phyloP scores from a whole-genome alignment of 2,113 vertebrate genomes.

The Perca fluviatilis region DNA sequence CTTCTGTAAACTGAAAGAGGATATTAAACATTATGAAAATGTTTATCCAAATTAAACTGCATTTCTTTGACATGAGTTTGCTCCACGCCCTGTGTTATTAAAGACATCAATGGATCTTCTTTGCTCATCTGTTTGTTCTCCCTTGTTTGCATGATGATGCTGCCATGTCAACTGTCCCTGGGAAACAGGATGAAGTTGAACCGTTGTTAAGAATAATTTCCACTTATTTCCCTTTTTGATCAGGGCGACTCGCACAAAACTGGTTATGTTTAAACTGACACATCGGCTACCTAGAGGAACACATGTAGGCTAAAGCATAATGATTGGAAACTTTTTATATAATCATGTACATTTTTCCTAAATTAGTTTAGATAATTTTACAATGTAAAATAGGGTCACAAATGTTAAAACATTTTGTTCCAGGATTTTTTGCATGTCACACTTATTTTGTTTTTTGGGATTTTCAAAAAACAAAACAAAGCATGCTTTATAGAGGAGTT shows the following conservation, averaged over 20 bases:
- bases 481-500: background rate
- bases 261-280: conserved; percentile 59
- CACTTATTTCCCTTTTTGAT: conserved; percentile 28
- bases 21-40: conserved; percentile 14
- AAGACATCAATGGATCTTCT: background rate
- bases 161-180: conserved; percentile 31
- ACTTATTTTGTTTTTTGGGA: background rate
- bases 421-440: background rate
- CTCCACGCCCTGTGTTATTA: conserved; percentile 1
- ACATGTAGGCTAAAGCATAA: conserved; percentile 52
- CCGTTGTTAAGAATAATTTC: conserved; percentile 15
- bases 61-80: conserved; percentile 4
- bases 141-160: conserved; percentile 53
- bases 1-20: conserved; percentile 25
- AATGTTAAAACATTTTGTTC: background rate
- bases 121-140: conserved; percentile 28
- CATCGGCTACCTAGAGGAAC: conserved; percentile 33
- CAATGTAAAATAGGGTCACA: background rate
- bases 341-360: background rate
- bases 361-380: background rate
- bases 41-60: conserved; percentile 1
- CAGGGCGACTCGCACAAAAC: background rate
- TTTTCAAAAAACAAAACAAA: background rate
- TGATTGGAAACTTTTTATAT: background rate
- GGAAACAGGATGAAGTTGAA: conserved; percentile 3